phyloP scores from a whole-genome alignment of 2,113 vertebrate genomes.

The Macrotis lagotis region DNA sequence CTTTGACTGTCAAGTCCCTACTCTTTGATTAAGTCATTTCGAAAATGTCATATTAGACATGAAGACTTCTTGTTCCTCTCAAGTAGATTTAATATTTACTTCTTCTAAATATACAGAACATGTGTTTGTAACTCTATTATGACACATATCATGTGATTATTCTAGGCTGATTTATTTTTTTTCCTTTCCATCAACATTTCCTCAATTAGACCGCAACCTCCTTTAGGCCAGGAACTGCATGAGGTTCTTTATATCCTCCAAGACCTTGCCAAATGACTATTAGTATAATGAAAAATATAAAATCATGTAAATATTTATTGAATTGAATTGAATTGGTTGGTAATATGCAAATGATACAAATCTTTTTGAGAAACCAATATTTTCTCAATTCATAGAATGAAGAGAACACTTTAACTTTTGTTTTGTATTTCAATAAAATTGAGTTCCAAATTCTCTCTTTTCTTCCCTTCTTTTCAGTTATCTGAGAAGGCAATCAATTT shows the following conservation, averaged over 20 bases:
- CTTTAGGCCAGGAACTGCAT: background rate
- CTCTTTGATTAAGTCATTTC: background rate
- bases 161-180: background rate
- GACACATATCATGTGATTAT: background rate
- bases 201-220: background rate
- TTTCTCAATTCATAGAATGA: background rate
- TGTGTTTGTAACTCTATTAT: background rate
- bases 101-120: background rate
- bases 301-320: background rate
- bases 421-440: background rate
- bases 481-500: background rate
- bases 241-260: background rate
- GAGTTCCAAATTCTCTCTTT: background rate
- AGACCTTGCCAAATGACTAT: background rate
- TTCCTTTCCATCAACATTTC: background rate
- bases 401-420: background rate
- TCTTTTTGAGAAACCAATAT: background rate
- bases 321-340: background rate
- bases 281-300: background rate
- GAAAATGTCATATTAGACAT: too few species aligned
- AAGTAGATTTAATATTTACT: background rate
- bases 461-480: background rate
- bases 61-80: background rate
- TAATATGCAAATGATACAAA: background rate
- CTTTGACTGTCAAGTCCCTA: background rate